Evolutionary conservation across 2,113 vertebrate genomes (phyloP).

Genomic region (Pteruthius melanotis): DNA sequence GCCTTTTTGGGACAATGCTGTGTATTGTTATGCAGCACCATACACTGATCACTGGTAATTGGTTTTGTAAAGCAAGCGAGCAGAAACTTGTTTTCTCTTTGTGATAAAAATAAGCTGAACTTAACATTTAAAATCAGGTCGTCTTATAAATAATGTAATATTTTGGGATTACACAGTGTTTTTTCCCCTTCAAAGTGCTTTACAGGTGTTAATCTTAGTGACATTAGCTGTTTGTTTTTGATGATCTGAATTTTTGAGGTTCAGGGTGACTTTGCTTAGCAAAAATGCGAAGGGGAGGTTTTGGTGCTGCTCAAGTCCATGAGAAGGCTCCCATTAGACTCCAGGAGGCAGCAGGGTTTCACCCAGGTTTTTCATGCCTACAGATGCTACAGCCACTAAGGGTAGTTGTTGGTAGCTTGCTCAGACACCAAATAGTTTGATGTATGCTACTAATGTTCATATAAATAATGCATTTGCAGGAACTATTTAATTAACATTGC

Average conservation of each 20-base stretch:
- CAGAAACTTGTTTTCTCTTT: constrained; percentile 56
- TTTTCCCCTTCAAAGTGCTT: constrained; percentile 42
- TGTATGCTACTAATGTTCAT: not conserved
- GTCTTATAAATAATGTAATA: constrained; percentile 57
- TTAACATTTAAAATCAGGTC: constrained; percentile 62
- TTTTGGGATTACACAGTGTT: not conserved
- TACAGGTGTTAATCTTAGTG: constrained; percentile 42
- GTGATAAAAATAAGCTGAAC: constrained; percentile 59
- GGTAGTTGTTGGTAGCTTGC: not conserved
- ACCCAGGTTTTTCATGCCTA: not conserved
- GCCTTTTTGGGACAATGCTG: constrained; percentile 21
- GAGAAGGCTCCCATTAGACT: constrained; percentile 16
- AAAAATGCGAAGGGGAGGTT: not conserved
- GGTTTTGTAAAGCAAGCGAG: constrained; percentile 57
- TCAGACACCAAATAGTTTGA: not conserved
- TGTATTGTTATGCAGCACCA: constrained; percentile 46
- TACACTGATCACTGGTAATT: constrained; percentile 51
- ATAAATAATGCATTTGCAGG: not conserved
- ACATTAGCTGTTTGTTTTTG: not conserved
- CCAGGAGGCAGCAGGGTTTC: constrained; percentile 59
- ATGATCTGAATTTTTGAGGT: not conserved
- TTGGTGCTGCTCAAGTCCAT: not conserved
- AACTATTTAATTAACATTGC: not conserved
- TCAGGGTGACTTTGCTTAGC: not conserved
- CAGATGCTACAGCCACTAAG: not conserved